A percentile compares a stretch with the other conserved stretches of the same genome.
Evolutionary conservation across 2,888 invertebrate species (phyloP).

Genomic region (Pantelozetes paolii): DNA sequence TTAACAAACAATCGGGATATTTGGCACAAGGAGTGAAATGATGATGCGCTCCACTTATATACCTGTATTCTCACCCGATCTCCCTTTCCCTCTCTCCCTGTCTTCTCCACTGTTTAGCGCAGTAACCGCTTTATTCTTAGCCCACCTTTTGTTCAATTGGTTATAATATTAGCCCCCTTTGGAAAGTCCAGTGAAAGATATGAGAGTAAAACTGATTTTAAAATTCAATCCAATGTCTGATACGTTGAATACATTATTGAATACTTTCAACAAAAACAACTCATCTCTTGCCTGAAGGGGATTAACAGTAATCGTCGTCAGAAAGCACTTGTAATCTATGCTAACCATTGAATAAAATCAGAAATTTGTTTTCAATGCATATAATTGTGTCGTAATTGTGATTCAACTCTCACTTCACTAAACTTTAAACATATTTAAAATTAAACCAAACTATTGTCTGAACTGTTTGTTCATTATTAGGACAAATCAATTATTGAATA

Average conservation of each 20-base stretch:
- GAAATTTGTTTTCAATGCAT: not conserved
- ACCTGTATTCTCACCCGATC: not conserved
- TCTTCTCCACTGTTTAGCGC: not conserved
- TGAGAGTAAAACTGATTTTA: not conserved
- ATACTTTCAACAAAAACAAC: not conserved
- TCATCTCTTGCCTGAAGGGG: not conserved
- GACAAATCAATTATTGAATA: too few relatives aligned
- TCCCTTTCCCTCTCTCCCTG: not conserved
- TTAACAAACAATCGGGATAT: not conserved
- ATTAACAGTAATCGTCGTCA: not conserved
- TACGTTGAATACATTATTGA: not conserved
- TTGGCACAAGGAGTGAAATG: conserved; percentile 8
- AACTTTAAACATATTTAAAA: not conserved
- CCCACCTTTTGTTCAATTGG: not conserved
- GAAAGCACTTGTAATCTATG: not conserved
- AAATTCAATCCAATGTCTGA: conserved; percentile 6
- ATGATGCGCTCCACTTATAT: conserved; percentile 16
- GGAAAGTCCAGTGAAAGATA: not conserved
- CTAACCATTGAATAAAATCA: not conserved
- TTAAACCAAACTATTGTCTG: too few relatives aligned
- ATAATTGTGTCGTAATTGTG: not conserved
- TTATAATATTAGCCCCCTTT: not conserved
- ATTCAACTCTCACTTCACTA: not conserved
- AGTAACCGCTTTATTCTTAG: conserved; percentile 4
- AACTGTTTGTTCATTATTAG: not conserved